These are phyloP conservation scores for Calidris pugnax DNA, from an alignment of 2,113 vertebrate genomes.

Conservation along the genomic window DNA sequence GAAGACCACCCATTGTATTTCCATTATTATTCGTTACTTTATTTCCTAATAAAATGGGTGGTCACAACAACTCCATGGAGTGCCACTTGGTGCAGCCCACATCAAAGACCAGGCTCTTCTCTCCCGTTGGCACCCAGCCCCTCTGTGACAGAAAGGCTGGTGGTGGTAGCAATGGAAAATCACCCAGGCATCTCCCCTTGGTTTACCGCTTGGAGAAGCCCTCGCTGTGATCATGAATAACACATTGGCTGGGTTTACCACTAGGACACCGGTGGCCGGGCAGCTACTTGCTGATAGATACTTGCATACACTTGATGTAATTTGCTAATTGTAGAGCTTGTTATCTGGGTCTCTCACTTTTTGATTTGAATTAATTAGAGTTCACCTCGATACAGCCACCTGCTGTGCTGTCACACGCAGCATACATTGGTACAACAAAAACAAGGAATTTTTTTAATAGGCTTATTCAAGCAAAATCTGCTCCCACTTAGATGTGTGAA, in stretches of 20 bases:
- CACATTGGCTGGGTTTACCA: conserved; percentile 53
- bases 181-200: conserved; percentile 46
- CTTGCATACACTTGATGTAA: conserved; percentile 59
- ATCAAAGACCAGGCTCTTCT: background rate
- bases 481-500: conserved; percentile 28
- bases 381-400: conserved; percentile 65
- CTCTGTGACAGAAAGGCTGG: background rate
- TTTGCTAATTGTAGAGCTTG: conserved; percentile 77
- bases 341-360: conserved; percentile 68
- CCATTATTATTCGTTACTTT: background rate
- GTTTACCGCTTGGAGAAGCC: background rate
- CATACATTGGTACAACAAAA: conserved; percentile 28
- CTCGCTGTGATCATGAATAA: conserved; percentile 55
- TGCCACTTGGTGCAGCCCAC: background rate
- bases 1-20: conserved; percentile 5
- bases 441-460: conserved; percentile 47
- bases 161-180: background rate
- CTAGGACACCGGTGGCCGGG: conserved; percentile 33
- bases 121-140: conserved; percentile 19
- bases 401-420: conserved; percentile 51
- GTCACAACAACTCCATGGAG: background rate
- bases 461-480: conserved; percentile 47
- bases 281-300: conserved; percentile 46
- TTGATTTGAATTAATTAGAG: conserved; percentile 78
- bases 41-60: background rate